Conservation (phyloP, 2,113 vertebrate genomes). For the Leucopsar rothschildi region DNA sequence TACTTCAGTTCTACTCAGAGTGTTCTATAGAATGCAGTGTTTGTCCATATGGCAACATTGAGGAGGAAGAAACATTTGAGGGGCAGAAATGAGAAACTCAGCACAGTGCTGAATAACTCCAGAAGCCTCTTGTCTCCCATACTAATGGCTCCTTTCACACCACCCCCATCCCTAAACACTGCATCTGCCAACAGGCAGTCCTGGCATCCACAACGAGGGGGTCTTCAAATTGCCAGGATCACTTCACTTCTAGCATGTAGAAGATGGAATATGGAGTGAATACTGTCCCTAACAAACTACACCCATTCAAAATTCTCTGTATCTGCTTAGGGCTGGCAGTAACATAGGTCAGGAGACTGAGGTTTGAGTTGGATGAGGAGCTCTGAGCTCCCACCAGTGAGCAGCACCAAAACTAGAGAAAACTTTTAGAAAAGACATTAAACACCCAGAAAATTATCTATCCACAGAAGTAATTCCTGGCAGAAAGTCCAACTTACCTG, state of each 20-base stretch:
- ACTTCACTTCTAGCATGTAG: background rate
- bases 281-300: background rate
- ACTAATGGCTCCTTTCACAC: background rate
- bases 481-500: slow-evolving; percentile 78
- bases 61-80: background rate
- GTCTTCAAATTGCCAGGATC: background rate
- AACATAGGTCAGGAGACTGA: background rate
- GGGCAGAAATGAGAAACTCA: background rate
- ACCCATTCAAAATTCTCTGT: background rate
- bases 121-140: background rate
- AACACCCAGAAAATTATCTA: background rate
- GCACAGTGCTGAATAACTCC: background rate
- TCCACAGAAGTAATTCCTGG: background rate
- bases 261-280: background rate
- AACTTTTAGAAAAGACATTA: background rate
- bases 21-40: background rate
- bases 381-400: background rate
- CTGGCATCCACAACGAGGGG: background rate
- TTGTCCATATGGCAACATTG: background rate
- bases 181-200: background rate
- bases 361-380: background rate
- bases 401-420: background rate
- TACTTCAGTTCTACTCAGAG: background rate
- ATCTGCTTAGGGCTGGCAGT: background rate
- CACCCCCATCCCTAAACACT: background rate